Percentiles rank a stretch among this genome's conserved stretches.
Evolutionary conservation across 2,113 vertebrate genomes (phyloP).

Genomic region (Apteryx mantelli): DNA sequence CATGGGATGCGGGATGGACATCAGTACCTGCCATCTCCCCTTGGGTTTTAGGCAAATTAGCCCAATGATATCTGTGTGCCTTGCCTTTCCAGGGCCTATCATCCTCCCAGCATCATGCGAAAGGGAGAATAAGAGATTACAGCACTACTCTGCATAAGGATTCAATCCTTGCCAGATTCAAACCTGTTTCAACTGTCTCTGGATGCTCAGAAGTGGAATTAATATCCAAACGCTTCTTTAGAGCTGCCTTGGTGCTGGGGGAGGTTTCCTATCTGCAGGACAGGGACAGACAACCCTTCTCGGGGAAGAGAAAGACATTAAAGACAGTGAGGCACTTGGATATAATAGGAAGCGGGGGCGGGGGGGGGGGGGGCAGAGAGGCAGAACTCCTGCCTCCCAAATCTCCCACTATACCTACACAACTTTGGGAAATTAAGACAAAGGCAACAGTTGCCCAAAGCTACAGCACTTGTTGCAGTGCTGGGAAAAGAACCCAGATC

Average conservation of each 20-base stretch:
- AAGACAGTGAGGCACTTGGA: not conserved
- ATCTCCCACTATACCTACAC: not conserved
- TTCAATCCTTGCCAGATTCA: not conserved
- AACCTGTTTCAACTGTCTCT: not conserved
- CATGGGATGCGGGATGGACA: accelerated
- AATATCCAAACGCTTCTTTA: not conserved
- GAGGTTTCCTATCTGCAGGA: not conserved
- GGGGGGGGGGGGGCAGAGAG: not conserved
- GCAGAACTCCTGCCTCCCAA: not conserved
- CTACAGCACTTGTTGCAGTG: not conserved
- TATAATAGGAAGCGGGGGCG: too few species aligned
- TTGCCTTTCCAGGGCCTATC: not conserved
- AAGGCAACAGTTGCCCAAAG: not conserved
- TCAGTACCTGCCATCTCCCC: accelerated
- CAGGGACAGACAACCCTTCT: not conserved
- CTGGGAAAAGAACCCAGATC: not conserved
- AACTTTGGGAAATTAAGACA: not conserved
- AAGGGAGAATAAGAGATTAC: not conserved
- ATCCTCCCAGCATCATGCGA: not conserved
- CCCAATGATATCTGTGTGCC: not conserved
- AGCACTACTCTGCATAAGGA: not conserved
- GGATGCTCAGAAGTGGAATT: not conserved
- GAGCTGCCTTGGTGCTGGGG: not conserved
- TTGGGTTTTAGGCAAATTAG: not conserved
- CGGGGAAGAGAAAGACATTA: accelerated